Evolutionary conservation across 2,797 vertebrate species (phyloP).

Genomic region (Pipistrellus nathusii): DNA sequence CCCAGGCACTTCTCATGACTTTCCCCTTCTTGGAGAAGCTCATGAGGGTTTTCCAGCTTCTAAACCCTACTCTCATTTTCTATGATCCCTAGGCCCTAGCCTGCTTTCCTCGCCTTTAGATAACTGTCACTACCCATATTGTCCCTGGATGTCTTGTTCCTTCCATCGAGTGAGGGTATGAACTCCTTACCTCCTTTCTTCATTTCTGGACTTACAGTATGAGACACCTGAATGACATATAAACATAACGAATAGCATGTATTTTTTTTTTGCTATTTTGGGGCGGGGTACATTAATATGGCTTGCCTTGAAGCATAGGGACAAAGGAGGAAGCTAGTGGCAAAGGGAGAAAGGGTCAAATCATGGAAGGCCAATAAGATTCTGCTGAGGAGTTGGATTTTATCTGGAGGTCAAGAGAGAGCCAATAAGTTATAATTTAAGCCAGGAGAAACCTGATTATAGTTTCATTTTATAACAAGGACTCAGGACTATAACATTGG

Average conservation of each 20-base stretch:
- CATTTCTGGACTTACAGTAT: not conserved
- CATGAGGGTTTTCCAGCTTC: not conserved
- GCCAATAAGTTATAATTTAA: not conserved
- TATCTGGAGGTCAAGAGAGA: not conserved
- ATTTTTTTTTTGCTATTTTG: no score
- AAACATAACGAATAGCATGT: not conserved
- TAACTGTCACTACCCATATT: not conserved
- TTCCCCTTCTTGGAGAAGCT: not conserved
- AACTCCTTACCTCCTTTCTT: not conserved
- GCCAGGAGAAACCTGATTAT: not conserved
- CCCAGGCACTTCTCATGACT: not conserved
- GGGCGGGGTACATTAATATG: no score
- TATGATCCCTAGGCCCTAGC: not conserved
- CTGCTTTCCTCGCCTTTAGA: not conserved
- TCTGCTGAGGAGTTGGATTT: constrained; percentile 28
- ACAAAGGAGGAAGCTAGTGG: not conserved
- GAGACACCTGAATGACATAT: not conserved
- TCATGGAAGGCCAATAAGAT: not conserved
- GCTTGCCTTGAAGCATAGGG: not conserved
- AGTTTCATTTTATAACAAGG: constrained; percentile 11
- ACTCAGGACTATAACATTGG: not conserved
- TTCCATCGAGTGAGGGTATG: not conserved
- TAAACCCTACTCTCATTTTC: not conserved
- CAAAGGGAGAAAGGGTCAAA: not conserved
- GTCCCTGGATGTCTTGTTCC: not conserved